phyloP scores from a whole-genome alignment of 2,113 vertebrate genomes.

The Nothocercus julius region DNA sequence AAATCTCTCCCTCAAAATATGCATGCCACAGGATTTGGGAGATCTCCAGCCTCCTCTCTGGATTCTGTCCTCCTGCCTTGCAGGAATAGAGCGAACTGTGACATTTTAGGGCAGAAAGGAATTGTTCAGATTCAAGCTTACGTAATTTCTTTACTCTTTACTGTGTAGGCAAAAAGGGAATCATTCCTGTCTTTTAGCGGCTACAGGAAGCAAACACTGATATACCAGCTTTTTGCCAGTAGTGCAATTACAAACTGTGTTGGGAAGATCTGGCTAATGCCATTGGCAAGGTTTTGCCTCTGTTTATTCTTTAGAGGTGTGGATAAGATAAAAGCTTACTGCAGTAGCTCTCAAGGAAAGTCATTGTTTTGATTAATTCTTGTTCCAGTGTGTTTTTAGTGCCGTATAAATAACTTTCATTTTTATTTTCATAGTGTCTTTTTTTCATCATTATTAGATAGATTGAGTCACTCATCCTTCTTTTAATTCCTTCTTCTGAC shows the following conservation, averaged over 20 bases:
- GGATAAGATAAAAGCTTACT: not conserved
- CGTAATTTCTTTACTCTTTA: not conserved
- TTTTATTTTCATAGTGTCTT: not conserved
- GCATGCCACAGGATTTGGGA: not conserved
- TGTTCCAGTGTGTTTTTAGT: not conserved
- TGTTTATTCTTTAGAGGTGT: not conserved
- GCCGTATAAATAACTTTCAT: not conserved
- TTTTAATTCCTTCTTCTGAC: not conserved
- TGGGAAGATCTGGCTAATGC: not conserved
- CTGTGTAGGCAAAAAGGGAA: not conserved
- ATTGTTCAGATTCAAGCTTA: not conserved
- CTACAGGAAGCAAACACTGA: not conserved
- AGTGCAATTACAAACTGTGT: not conserved
- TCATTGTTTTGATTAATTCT: not conserved
- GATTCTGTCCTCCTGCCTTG: accelerated
- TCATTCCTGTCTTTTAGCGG: not conserved
- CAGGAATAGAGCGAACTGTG: not conserved
- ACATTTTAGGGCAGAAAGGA: not conserved
- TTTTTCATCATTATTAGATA: not conserved
- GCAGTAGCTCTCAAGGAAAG: not conserved
- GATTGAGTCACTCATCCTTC: not conserved
- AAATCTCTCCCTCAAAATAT: not conserved
- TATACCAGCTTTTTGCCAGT: not conserved
- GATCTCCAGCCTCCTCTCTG: not conserved
- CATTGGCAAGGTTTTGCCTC: not conserved